Conservation (phyloP, 2,113 vertebrate species). For the Setophaga coronata region DNA sequence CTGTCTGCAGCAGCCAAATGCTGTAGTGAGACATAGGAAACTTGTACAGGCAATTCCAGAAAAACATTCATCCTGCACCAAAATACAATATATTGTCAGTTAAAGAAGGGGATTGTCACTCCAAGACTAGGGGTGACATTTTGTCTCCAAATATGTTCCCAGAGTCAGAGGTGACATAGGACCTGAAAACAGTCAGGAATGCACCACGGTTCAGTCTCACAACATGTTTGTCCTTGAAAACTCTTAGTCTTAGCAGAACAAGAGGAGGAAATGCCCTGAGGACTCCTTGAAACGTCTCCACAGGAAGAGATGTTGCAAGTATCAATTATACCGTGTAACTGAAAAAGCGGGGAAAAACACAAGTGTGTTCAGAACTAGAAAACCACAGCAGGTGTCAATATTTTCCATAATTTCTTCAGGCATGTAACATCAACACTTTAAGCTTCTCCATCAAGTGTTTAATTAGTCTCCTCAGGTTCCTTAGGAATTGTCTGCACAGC, state of each 20-base stretch:
- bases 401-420: not conserved
- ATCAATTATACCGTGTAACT: not conserved
- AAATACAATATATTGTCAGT: not conserved
- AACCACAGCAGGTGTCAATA: not conserved
- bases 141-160: not conserved
- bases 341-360: not conserved
- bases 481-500: not conserved
- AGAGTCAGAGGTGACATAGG: fast-evolving
- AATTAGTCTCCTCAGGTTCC: not conserved
- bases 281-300: not conserved
- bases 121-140: not conserved
- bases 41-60: not conserved
- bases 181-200: not conserved
- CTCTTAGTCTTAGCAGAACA: not conserved
- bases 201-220: fast-evolving
- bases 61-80: not conserved
- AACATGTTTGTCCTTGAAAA: not conserved
- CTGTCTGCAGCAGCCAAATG: not conserved
- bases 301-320: not conserved
- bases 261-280: conserved; percentile 1
- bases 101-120: not conserved
- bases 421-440: not conserved
- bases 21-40: not conserved
- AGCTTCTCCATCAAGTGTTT: not conserved
- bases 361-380: not conserved